Evolutionary conservation across 2,113 vertebrate species (phyloP), one percentile per base, ranked within the genome.

Genomic region (Gymnocephalus cernua): DNA sequence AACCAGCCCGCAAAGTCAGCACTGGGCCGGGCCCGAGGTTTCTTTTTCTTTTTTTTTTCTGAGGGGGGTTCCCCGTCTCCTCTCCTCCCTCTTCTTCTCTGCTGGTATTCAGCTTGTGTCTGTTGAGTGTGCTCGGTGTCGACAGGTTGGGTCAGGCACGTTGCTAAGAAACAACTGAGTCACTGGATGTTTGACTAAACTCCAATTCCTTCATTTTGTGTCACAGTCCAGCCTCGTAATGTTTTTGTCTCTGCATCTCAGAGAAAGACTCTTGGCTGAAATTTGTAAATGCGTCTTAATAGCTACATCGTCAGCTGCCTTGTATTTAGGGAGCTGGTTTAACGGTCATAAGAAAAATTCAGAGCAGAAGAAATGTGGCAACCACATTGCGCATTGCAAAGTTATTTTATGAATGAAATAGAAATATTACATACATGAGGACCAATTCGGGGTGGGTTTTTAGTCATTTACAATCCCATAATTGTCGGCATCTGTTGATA

Each of bases 161-260:
- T 92, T 95, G 90, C 94, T 93, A 87, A 84, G 93, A 90, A 93
- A 92, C 82, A 64, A 84, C 74, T 92, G 91, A 95, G 86, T 94
- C 94, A 94, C 77, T 72, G 85, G 66, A 81, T 27, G 23, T 80
- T 82, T 83, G 79, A 67, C 56, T 29, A 44, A 72, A 61, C 84
- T 53, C 19, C 35, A 45, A 86, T 86, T 89, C 50, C 10, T 41
- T 41, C 38, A 41, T 41, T 73, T 53, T 80, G 19, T 50, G 67
- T 65, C 70, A 54, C 2, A 45, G 15, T 72, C 63, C 62, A 70
- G 67, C 44, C 32, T 67, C 21, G 57, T 38, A 6, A 67, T 69
- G 18, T 51, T 27, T 48, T 5, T n/a, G 53, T 56, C 2, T 38
- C 8, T n/a, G 12, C 11, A 14, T 76, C 47, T 73, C 41, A 29